A percentile compares a stretch with the other conserved stretches of the same genome.
phyloP scores from a whole-genome alignment of 2,113 vertebrate species.

The Picathartes gymnocephalus region DNA sequence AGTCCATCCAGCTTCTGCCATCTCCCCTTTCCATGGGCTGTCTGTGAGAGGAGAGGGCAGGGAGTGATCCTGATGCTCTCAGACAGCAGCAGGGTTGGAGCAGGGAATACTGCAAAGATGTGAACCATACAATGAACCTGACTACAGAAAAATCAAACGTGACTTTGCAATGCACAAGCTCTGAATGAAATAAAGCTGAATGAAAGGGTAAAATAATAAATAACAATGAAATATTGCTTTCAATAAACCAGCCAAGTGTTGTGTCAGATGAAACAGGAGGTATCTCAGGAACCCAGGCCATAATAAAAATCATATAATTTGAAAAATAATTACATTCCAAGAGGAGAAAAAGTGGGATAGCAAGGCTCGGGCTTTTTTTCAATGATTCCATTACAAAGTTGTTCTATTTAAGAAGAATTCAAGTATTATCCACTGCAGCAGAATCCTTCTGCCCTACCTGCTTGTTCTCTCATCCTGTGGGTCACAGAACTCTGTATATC shows the following conservation, averaged over 20 bases:
- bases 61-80: fast-evolving
- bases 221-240: background rate
- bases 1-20: background rate
- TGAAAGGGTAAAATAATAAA: background rate
- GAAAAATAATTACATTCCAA: background rate
- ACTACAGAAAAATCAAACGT: background rate
- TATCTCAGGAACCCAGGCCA: background rate
- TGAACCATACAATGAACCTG: fast-evolving
- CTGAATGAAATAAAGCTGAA: background rate
- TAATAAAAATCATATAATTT: background rate
- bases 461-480: background rate
- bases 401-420: background rate
- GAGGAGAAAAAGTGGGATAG: background rate
- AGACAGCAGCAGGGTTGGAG: background rate
- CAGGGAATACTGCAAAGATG: background rate
- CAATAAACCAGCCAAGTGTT: background rate
- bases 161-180: background rate
- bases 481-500: background rate
- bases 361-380: background rate
- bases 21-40: background rate
- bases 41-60: background rate
- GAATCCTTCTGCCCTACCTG: background rate
- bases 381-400: background rate
- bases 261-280: background rate
- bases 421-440: background rate